phyloP scores from a whole-genome alignment of 2,888 invertebrate species.

The Portevinia maculata region DNA sequence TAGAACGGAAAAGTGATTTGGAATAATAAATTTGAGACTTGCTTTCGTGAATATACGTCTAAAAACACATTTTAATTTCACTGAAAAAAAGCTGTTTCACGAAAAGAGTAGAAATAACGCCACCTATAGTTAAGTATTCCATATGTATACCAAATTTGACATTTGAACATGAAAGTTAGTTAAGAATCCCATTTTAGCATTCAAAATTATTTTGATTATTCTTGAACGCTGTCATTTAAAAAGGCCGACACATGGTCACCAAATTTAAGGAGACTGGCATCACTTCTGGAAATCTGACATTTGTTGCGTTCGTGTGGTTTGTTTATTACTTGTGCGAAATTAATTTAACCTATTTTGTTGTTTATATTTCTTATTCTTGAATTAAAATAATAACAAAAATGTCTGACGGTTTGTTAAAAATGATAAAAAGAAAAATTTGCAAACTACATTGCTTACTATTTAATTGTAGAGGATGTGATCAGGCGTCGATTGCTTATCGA shows the following conservation, averaged over 20 bases:
- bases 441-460: neutral
- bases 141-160: too few species aligned
- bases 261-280: neutral
- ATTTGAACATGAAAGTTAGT: too few species aligned
- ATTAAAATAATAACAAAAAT: constrained; percentile 23
- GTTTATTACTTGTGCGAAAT: constrained; percentile 41
- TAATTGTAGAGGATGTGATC: constrained; percentile 92
- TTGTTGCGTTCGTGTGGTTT: constrained; percentile 29
- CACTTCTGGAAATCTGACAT: neutral
- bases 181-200: too few species aligned
- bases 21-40: too few species aligned
- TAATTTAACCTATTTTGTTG: neutral
- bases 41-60: too few species aligned
- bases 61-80: too few species aligned
- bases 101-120: too few species aligned
- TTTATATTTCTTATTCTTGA: constrained; percentile 26
- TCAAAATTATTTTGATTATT: too few species aligned
- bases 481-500: constrained; percentile 93
- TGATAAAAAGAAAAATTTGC: neutral
- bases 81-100: too few species aligned
- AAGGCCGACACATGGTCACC: neutral
- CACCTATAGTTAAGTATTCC: too few species aligned
- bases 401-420: constrained; percentile 56
- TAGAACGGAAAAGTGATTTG: too few species aligned
- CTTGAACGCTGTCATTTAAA: too few species aligned